Evolutionary conservation across 1,140 invertebrate species (phyloP).

Genomic region (Drosophila hydei): DNA sequence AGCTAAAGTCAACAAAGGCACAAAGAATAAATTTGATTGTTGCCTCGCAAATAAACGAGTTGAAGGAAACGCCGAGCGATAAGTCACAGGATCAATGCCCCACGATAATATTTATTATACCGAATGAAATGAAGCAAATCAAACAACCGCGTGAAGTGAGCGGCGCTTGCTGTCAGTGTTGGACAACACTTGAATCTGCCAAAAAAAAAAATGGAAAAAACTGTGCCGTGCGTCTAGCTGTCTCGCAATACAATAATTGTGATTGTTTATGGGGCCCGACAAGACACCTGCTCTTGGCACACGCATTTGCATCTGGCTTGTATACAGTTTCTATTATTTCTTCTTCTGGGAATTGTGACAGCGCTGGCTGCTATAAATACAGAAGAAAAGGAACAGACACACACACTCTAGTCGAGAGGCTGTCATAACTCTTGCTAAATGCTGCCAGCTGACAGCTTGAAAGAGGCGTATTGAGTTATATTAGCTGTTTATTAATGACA

Average conservation of each 20-base stretch:
- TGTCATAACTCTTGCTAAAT: constrained; percentile 59
- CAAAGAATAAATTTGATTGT: constrained; percentile 73
- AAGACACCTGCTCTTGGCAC: constrained; percentile 35
- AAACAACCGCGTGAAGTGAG: neutral
- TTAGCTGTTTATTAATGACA: constrained; percentile 63
- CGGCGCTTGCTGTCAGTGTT: neutral
- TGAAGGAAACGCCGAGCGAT: constrained; percentile 13
- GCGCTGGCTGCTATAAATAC: constrained; percentile 18
- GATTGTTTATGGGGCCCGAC: constrained; percentile 31
- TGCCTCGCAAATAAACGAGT: constrained; percentile 26
- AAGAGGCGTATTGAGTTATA: constrained; percentile 60
- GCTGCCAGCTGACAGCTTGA: constrained; percentile 28
- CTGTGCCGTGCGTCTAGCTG: too few species aligned
- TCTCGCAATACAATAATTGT: constrained; percentile 37
- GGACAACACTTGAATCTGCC: neutral
- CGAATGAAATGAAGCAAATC: neutral
- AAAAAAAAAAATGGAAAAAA: too few species aligned
- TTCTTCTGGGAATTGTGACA: constrained; percentile 20
- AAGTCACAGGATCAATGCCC: constrained; percentile 30
- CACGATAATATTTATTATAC: constrained; percentile 2
- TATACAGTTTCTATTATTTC: constrained; percentile 5
- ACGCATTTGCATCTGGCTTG: constrained; percentile 18
- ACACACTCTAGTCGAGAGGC: neutral
- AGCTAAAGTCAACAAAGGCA: constrained; percentile 34
- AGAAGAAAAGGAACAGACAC: constrained; percentile 31